Conservation (phyloP, 23 tunicate species). For the Styela plicata region DNA sequence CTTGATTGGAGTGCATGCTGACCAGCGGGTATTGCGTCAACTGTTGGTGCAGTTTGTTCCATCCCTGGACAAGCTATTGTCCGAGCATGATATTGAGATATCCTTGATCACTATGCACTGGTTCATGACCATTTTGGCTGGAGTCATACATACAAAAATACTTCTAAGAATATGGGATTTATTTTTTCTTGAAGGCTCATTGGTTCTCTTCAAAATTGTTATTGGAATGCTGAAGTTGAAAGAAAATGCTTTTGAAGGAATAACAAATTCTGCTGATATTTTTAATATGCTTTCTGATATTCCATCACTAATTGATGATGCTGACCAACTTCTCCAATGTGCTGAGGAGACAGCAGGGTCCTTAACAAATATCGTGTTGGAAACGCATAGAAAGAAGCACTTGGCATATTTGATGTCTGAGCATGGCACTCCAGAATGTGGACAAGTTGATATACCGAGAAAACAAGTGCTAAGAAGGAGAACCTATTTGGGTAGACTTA, state of each 20-base stretch:
- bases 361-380: slow-evolving; percentile 51
- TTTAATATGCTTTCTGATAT: slow-evolving; percentile 71
- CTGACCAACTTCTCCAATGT: slow-evolving; percentile 36
- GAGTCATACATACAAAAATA: slow-evolving; percentile 73
- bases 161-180: slow-evolving; percentile 80
- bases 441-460: slow-evolving; percentile 33
- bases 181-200: slow-evolving; percentile 81
- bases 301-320: slow-evolving; percentile 63
- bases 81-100: slow-evolving; percentile 78
- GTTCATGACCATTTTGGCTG: slow-evolving; percentile 80
- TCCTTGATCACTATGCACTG: slow-evolving; percentile 63
- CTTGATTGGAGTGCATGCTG: slow-evolving; percentile 82
- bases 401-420: slow-evolving; percentile 58
- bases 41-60: slow-evolving; percentile 58
- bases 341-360: slow-evolving; percentile 66
- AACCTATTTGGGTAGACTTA: slow-evolving; percentile 64
- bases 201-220: slow-evolving; percentile 60
- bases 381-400: slow-evolving; percentile 75
- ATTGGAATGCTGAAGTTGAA: slow-evolving; percentile 71
- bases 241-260: slow-evolving; percentile 13
- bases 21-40: slow-evolving; percentile 79
- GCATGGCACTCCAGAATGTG: slow-evolving; percentile 45
- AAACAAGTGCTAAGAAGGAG: slow-evolving; percentile 70
- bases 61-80: slow-evolving; percentile 42
- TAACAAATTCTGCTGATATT: slow-evolving; percentile 68